Evolutionary conservation across 2,888 invertebrate genomes (phyloP).

Genomic region (Metalampra italica): DNA sequence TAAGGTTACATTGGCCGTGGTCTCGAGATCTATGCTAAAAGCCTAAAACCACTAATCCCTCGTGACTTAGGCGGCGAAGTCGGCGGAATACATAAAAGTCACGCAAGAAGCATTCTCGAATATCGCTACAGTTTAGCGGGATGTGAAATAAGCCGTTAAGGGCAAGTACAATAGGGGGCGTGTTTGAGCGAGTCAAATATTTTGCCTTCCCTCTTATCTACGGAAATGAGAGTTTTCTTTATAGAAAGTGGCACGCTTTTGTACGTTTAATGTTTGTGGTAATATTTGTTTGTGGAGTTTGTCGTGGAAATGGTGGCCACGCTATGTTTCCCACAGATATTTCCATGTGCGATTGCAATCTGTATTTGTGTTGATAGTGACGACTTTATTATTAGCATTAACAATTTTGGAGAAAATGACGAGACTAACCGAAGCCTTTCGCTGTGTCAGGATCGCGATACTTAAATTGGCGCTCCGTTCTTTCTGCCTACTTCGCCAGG

Average conservation of each 20-base stretch:
- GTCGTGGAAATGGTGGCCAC: too few species aligned
- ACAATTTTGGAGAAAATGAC: too few species aligned
- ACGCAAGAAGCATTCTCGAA: slow-evolving; percentile 14
- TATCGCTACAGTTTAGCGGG: slow-evolving; percentile 17
- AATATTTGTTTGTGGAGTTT: neutral
- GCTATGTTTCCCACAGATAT: neutral
- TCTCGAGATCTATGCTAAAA: too few species aligned
- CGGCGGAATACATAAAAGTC: slow-evolving; percentile 16
- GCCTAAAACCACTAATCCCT: slow-evolving; percentile 2
- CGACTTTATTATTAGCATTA: too few species aligned
- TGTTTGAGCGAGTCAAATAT: slow-evolving; percentile 2
- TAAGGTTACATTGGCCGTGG: too few species aligned
- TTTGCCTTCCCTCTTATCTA: neutral
- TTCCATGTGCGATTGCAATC: neutral
- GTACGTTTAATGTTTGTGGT: neutral
- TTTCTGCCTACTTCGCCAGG: too few species aligned
- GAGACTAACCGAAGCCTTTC: too few species aligned
- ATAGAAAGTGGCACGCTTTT: neutral
- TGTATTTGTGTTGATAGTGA: neutral
- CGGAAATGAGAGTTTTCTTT: neutral
- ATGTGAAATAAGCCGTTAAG: slow-evolving; percentile 22
- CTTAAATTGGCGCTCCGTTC: too few species aligned
- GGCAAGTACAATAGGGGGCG: slow-evolving; percentile 11
- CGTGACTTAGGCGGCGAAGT: slow-evolving; percentile 4
- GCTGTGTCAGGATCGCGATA: too few species aligned